Conservation (phyloP, 1,140 invertebrate genomes). For the Chrysoperla carnea region DNA sequence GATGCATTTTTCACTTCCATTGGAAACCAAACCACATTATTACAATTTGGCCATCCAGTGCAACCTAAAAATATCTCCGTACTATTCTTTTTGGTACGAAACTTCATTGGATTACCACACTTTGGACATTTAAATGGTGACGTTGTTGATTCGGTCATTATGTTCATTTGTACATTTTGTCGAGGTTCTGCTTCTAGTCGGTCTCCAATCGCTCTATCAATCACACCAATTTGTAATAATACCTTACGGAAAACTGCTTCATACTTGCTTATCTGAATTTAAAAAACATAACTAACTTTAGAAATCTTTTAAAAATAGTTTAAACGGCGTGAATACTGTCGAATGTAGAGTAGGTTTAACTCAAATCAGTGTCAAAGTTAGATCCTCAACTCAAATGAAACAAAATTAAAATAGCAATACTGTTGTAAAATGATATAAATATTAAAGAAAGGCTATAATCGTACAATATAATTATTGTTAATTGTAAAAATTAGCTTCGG, state of each 20-base stretch:
- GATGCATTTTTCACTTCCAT: constrained; percentile 40
- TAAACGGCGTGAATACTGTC: too few relatives aligned
- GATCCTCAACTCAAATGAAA: too few relatives aligned
- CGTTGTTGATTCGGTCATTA: constrained; percentile 5
- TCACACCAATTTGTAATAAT: constrained; percentile 34
- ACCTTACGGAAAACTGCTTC: constrained; percentile 23
- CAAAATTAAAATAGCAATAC: too few relatives aligned
- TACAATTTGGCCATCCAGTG: constrained; percentile 59
- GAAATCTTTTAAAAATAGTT: too few relatives aligned
- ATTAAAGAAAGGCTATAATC: too few relatives aligned
- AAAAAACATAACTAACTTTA: too few relatives aligned
- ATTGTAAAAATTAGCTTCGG: too few relatives aligned
- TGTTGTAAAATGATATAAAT: too few relatives aligned
- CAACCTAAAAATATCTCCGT: constrained; percentile 58
- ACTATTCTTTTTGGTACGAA: constrained; percentile 48
- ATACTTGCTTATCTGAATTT: constrained; percentile 12
- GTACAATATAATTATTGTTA: too few relatives aligned
- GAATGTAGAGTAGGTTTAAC: too few relatives aligned
- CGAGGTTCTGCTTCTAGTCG: constrained; percentile 31
- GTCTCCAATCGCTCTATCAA: constrained; percentile 39
- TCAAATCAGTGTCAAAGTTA: too few relatives aligned
- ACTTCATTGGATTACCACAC: constrained; percentile 49
- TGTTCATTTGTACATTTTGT: constrained; percentile 10
- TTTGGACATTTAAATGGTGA: constrained; percentile 57
- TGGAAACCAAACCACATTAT: constrained; percentile 63